Evolutionary conservation across 64 coral and sea anemone genomes (phyloP), one percentile per base, ranked within the genome.

Genomic region (Cladopsammia gracilis): DNA sequence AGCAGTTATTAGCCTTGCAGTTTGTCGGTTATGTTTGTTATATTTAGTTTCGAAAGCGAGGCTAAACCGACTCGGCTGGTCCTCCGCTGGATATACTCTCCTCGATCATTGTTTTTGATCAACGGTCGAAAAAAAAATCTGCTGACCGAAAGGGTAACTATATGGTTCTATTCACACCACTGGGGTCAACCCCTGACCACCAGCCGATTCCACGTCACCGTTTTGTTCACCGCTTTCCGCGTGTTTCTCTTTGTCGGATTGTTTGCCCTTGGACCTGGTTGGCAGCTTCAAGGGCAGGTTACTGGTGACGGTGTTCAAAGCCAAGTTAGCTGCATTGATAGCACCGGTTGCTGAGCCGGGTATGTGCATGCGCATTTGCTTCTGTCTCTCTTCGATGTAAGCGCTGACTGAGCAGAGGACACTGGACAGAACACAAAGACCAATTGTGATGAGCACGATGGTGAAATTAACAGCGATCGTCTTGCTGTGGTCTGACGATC

Each of bases 401-500:
- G 82, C 84, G 71, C 93, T 96, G 68, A 98, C 94, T 6, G 97
- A 98, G 56, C 94, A 98, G 11, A 95, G 54, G 44, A 98, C 97
- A 88, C 97, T 98, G 53, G 97, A 98, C 23, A 98, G 87, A 20
- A 98, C 94, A 71, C 97, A 95, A 67, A 98, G 77, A 0, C 97
- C 97, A 16, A 98, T 9, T 24, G 93, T 89, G 46, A 98, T 91
- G 10, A 98, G 43, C 26, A 98, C 90, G 50, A 98, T 79, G 3
- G 90, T 98, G 18, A 98, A 93, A 78, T 93, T 90, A 13, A 93
- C 93, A 44, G 90, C 90, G 48, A 98, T 45, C 34, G 94, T 91
- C 57, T 95, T 98, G 0, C 61, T 78, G 25, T 90, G 70, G 49
- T 96, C 91, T 12, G 73, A 45, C 15, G 92, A 85, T 13, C 90